These are phyloP conservation scores for Drosophila anceps DNA, from an alignment of 2,888 invertebrate species.

Conservation along the genomic window DNA sequence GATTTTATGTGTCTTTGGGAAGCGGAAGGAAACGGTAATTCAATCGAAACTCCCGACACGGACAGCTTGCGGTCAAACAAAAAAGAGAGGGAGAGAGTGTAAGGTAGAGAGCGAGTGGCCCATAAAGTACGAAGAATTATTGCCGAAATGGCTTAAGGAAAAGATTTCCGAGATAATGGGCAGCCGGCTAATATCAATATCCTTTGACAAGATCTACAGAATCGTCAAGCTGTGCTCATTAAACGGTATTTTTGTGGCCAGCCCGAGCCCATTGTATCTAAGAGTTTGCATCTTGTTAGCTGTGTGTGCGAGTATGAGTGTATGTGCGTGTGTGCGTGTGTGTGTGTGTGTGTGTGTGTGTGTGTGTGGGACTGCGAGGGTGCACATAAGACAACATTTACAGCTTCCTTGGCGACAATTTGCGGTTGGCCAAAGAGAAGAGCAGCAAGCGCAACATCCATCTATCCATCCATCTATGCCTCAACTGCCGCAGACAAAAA, in stretches of 20 bases:
- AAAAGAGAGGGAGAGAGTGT: constrained; percentile 2
- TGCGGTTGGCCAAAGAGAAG: constrained; percentile 65
- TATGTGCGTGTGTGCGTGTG: no score
- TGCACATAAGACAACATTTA: constrained; percentile 58
- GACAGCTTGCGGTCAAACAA: constrained; percentile 67
- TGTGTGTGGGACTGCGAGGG: constrained; percentile 55
- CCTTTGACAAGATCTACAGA: constrained; percentile 78
- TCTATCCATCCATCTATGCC: constrained; percentile 51
- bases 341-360: constrained; percentile 32
- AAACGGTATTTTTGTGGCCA: constrained; percentile 83
- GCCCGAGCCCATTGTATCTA: constrained; percentile 63
- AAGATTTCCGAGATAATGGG: constrained; percentile 53
- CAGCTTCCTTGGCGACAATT: constrained; percentile 74
- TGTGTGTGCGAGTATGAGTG: constrained; percentile 25
- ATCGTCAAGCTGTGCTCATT: constrained; percentile 83
- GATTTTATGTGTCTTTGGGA: constrained; percentile 38
- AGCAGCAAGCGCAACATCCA: constrained; percentile 32
- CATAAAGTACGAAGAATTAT: constrained; percentile 75
- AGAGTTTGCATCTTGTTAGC: constrained; percentile 79
- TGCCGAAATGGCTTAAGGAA: constrained; percentile 40
- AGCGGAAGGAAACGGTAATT: constrained; percentile 73
- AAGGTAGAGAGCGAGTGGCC: constrained; percentile 3
- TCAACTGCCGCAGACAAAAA: constrained; percentile 63
- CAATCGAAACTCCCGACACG: constrained; percentile 46
- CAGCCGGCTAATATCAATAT: constrained; percentile 76